phyloP scores from a whole-genome alignment of 2,888 invertebrate species.

The Onthophagus sagittarius region DNA sequence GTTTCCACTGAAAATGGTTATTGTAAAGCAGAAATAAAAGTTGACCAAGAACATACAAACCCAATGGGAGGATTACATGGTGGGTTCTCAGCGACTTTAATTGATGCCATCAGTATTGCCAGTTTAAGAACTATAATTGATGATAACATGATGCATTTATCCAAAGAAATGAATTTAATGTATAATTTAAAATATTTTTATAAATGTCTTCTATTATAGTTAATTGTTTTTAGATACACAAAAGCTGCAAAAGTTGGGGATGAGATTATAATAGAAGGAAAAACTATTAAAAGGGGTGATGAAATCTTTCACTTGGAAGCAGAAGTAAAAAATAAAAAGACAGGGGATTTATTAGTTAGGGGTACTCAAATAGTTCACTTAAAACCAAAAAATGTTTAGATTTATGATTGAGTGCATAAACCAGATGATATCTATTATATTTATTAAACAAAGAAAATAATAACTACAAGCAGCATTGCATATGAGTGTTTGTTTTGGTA shows the following conservation, averaged over 20 bases:
- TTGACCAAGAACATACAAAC: constrained; percentile 73
- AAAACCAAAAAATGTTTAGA: background rate
- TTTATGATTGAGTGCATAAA: background rate
- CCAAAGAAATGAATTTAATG: constrained; percentile 78
- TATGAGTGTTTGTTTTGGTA: too few relatives aligned
- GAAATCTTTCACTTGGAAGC: constrained; percentile 80
- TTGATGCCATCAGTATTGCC: constrained; percentile 77
- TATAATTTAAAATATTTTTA: constrained; percentile 46
- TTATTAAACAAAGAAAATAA: too few relatives aligned
- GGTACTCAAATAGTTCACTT: constrained; percentile 63
- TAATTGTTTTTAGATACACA: constrained; percentile 62
- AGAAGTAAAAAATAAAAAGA: constrained; percentile 70
- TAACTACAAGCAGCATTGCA: too few relatives aligned
- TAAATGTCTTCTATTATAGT: background rate
- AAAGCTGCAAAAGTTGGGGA: constrained; percentile 76
- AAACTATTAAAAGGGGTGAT: constrained; percentile 71
- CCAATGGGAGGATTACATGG: constrained; percentile 75
- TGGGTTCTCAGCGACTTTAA: constrained; percentile 77
- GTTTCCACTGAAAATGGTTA: constrained; percentile 62
- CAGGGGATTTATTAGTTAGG: constrained; percentile 69
- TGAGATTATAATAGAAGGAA: constrained; percentile 72
- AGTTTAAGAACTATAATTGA: constrained; percentile 70
- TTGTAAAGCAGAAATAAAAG: constrained; percentile 71
- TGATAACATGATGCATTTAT: constrained; percentile 62
- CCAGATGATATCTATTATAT: too few relatives aligned